Percentiles rank a stretch among this genome's conserved stretches.
phyloP scores from a whole-genome alignment of 2,113 vertebrate genomes.

The Orycteropus afer region DNA sequence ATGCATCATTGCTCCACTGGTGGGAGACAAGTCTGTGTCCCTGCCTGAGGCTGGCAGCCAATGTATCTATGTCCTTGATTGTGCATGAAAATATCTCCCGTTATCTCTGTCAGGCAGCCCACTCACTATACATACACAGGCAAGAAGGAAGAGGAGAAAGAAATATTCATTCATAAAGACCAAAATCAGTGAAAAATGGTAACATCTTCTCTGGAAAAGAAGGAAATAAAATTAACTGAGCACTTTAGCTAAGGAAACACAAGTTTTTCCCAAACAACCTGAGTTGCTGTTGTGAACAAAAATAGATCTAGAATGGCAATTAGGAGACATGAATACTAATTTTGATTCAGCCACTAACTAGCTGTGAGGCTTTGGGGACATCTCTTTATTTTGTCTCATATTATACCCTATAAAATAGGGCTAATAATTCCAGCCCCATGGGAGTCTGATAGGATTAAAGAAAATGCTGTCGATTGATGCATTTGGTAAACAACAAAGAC shows the following conservation, averaged over 20 bases:
- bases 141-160: neutral
- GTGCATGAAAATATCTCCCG: conserved; percentile 63
- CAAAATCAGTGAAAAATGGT: neutral
- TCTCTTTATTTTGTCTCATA: neutral
- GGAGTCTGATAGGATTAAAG: neutral
- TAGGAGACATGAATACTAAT: neutral
- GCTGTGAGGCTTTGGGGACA: neutral
- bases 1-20: conserved; percentile 77
- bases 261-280: neutral
- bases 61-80: conserved; percentile 69
- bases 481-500: neutral
- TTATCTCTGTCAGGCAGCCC: conserved; percentile 63
- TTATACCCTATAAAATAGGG: neutral
- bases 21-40: conserved; percentile 76
- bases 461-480: neutral
- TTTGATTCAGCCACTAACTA: neutral
- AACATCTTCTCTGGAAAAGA: conserved; percentile 2
- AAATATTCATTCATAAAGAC: conserved; percentile 28
- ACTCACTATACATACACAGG: neutral
- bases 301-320: neutral
- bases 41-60: conserved; percentile 76
- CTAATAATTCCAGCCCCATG: neutral
- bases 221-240: neutral
- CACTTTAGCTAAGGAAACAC: neutral
- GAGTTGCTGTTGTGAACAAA: neutral